Evolutionary conservation across 2,113 vertebrate species (phyloP), one percentile per base, ranked within the genome.

Genomic region (Elanus axillaris): DNA sequence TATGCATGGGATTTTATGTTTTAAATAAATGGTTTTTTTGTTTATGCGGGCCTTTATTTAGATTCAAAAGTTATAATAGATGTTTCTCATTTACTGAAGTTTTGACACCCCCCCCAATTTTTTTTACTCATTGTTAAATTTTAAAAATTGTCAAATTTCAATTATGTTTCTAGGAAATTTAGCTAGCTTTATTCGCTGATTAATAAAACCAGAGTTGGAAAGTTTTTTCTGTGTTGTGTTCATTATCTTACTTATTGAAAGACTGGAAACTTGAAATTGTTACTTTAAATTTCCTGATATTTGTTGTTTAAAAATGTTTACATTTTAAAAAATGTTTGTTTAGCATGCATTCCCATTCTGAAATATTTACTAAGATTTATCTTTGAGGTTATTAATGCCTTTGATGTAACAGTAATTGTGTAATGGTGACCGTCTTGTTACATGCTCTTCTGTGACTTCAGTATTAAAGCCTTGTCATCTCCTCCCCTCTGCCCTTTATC

Each of bases 11-110:
- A 34, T 47, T 62, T 85, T 2, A 45, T 59, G 1, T 88, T 80
- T 82, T 68, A 58, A 40, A 8, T 52, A 75, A 58, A 20, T 38
- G 19, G 0, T 0, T 2, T 0, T 2, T 77, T 74, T 90, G 25
- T 53, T 76, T 64, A 32, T 71, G 8, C 6, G 2, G 17, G 6
- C 13, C 26, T 77, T 80, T 64, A 48, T 47, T 48, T 36, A 52
- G 42, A 50, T 64, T 64, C 4, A 40, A 4, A 71, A 69, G 10
- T 45, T 71, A 7, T 8, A 78, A 38, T 75, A 38, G 87, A 48
- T 18, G 8, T 78, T 45, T 47, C 4, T 50, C 2, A 36, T 81
- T 81, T 47, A 32, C 15, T 52, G 4, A 40, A 55, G 11, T 58
- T 63, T 88, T 29, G 5, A 42, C 8, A 17, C 13, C 10, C 10